A percentile compares a stretch with the other conserved stretches of the same genome.
phyloP scores from a whole-genome alignment of 1,140 invertebrate genomes.

The Conus ventricosus region DNA sequence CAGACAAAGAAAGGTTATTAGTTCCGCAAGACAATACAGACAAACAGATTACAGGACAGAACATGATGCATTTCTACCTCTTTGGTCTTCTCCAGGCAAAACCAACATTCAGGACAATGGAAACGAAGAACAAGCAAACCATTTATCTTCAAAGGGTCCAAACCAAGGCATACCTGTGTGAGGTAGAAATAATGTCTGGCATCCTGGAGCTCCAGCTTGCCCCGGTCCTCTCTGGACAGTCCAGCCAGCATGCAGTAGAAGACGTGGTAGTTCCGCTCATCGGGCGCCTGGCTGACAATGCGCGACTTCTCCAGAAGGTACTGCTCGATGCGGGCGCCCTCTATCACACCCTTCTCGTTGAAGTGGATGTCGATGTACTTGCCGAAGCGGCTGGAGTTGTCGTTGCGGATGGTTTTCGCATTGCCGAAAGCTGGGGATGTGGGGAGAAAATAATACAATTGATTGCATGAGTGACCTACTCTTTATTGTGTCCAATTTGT shows the following conservation, averaged over 20 bases:
- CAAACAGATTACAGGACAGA: too few relatives aligned
- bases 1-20: too few relatives aligned
- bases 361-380: constrained; percentile 99
- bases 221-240: constrained; percentile 92
- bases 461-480: too few relatives aligned
- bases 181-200: constrained; percentile 93
- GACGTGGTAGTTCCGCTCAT: constrained; percentile 98
- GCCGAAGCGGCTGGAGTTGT: constrained; percentile 98
- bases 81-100: too few relatives aligned
- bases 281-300: constrained; percentile 90
- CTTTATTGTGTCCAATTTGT: too few relatives aligned
- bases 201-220: constrained; percentile 90
- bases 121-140: too few relatives aligned
- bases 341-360: constrained; percentile 93
- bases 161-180: constrained; percentile 82
- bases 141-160: too few relatives aligned
- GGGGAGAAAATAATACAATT: neutral
- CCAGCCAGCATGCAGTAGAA: constrained; percentile 99
- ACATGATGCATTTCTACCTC: too few relatives aligned
- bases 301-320: constrained; percentile 98
- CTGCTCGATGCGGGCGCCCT: constrained; percentile 98
- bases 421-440: constrained; percentile 93
- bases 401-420: constrained; percentile 98
- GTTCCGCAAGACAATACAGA: too few relatives aligned
- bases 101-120: too few relatives aligned